phyloP scores from a whole-genome alignment of 23 tunicate species.

The Phallusia fumigata region DNA sequence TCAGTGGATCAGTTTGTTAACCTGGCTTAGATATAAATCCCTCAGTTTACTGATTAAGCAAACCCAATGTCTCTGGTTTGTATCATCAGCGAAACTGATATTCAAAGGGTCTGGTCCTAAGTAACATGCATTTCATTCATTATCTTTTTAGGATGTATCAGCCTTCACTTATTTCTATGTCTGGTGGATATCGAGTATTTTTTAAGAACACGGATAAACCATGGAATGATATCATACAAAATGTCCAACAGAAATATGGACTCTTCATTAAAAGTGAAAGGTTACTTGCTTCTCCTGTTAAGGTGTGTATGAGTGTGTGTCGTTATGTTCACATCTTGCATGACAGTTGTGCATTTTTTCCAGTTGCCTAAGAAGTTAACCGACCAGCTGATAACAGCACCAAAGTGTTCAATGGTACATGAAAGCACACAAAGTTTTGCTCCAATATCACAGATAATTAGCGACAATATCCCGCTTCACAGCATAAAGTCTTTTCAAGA shows the following conservation, averaged over 20 bases:
- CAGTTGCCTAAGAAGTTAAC: not conserved
- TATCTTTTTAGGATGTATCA: conserved; percentile 43
- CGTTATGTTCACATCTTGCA: not conserved
- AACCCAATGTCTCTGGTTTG: no score
- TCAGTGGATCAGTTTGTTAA: not conserved
- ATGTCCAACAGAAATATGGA: conserved; percentile 50
- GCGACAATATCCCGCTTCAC: conserved; percentile 35
- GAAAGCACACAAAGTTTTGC: not conserved
- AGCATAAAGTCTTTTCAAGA: conserved; percentile 44
- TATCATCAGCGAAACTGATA: no score
- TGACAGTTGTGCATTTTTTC: not conserved
- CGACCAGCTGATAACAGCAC: not conserved
- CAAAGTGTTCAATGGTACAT: conserved; percentile 24
- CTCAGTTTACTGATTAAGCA: no score
- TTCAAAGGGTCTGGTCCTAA: no score
- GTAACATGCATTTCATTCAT: no score
- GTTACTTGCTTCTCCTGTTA: not conserved
- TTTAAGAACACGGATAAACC: conserved; percentile 44
- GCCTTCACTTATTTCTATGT: conserved; percentile 50
- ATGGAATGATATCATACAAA: conserved; percentile 31
- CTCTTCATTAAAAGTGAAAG: conserved; percentile 27
- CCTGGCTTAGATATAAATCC: not conserved
- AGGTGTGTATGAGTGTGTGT: not conserved
- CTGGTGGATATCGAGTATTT: conserved; percentile 28
- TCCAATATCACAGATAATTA: conserved; percentile 21